These are phyloP conservation scores for Heliconius hewitsoni DNA, from an alignment of 1,140 invertebrate genomes.

Conservation along the genomic window DNA sequence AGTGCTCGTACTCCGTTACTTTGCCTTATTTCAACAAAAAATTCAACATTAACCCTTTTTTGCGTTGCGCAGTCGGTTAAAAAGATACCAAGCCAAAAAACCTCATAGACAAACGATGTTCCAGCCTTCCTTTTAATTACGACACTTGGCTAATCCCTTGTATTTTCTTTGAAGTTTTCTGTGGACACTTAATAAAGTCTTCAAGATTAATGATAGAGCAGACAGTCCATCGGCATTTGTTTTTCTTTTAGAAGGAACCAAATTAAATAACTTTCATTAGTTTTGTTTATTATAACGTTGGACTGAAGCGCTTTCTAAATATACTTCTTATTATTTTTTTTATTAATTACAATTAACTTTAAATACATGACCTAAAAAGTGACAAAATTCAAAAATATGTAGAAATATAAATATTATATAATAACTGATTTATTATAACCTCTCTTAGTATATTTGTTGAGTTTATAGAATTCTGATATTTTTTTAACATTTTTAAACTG, in stretches of 20 bases:
- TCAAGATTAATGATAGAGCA: conserved; percentile 31
- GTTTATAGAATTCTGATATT: no score
- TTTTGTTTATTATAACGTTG: background rate
- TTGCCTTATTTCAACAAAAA: no score
- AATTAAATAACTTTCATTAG: conserved; percentile 25
- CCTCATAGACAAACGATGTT: background rate
- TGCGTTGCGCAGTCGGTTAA: no score
- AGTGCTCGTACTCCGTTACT: no score
- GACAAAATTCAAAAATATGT: background rate
- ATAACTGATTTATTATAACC: no score
- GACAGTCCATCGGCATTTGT: conserved; percentile 23
- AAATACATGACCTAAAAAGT: no score
- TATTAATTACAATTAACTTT: no score
- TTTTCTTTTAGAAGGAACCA: conserved; percentile 12
- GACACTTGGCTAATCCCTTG: background rate
- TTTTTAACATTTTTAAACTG: no score
- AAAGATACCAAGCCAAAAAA: background rate
- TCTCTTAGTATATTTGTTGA: no score
- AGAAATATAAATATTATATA: background rate
- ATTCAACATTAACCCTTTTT: no score
- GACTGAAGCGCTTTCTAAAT: no score
- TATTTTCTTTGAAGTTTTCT: conserved; percentile 20
- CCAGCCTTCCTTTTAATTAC: conserved; percentile 7
- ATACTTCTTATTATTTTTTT: no score
- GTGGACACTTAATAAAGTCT: conserved; percentile 20